Evolutionary conservation across 2,888 invertebrate species (phyloP).

Genomic region (Drosophila suboccidentalis): DNA sequence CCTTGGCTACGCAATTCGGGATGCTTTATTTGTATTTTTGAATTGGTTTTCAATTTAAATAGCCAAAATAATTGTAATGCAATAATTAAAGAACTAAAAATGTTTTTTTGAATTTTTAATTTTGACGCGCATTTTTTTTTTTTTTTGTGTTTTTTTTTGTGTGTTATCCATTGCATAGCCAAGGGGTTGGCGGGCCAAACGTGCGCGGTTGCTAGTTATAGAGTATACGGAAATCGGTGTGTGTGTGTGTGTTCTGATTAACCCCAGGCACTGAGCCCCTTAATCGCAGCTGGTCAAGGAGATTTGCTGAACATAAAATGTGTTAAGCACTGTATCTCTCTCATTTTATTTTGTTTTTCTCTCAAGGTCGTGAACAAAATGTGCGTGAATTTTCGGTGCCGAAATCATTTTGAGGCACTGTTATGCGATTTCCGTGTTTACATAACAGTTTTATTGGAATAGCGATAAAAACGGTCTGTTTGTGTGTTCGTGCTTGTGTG

Average conservation of each 20-base stretch:
- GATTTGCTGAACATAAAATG: conserved; percentile 67
- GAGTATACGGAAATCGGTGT: conserved; percentile 70
- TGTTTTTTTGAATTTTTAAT: conserved; percentile 22
- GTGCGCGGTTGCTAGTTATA: conserved; percentile 40
- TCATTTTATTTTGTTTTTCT: conserved; percentile 1
- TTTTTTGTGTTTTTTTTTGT: conserved; percentile 34
- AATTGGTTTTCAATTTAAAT: conserved; percentile 39
- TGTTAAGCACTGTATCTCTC: conserved; percentile 36
- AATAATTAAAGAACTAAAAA: conserved; percentile 44
- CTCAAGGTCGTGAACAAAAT: conserved; percentile 35
- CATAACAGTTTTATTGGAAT: conserved; percentile 59
- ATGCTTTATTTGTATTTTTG: conserved; percentile 20
- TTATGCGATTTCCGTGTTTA: conserved; percentile 73
- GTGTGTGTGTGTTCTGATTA: conserved; percentile 58
- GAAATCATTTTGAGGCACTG: conserved; percentile 47
- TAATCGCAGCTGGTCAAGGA: conserved; percentile 76
- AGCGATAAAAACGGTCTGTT: conserved; percentile 52
- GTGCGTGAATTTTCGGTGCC: conserved; percentile 22
- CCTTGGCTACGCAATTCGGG: conserved; percentile 62
- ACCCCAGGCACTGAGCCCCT: conserved; percentile 82
- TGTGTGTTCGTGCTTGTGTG: conserved; percentile 23
- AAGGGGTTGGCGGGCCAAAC: conserved; percentile 24
- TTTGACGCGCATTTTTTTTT: conserved; percentile 62
- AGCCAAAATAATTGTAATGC: conserved; percentile 50
- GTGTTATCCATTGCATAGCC: conserved; percentile 64